Percentiles rank a stretch among this genome's conserved stretches.
Evolutionary conservation across 2,888 invertebrate genomes (phyloP).

Genomic region (Xestia ashworthii): DNA sequence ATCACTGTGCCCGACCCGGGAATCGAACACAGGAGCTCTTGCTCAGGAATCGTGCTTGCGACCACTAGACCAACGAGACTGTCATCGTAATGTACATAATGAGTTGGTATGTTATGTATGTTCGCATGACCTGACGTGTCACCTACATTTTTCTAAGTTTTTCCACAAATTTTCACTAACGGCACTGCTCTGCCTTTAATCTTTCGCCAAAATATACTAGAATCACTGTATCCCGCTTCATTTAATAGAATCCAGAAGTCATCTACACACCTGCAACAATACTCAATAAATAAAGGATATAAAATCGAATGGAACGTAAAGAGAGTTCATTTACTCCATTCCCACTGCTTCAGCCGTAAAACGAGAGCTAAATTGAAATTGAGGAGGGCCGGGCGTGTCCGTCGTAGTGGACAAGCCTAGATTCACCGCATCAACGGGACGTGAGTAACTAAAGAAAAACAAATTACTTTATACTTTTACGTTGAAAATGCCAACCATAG

Average conservation of each 20-base stretch:
- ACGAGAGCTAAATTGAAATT: slow-evolving; percentile 53
- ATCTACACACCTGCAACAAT: background rate
- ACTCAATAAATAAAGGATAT: slow-evolving; percentile 17
- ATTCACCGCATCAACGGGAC: background rate
- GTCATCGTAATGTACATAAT: background rate
- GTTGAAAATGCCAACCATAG: slow-evolving; percentile 2
- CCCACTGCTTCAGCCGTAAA: slow-evolving; percentile 35
- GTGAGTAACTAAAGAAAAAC: background rate
- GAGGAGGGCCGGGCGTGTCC: slow-evolving; percentile 24
- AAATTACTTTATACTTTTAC: background rate
- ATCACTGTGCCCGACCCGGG: background rate
- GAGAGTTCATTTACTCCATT: slow-evolving; percentile 41
- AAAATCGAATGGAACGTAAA: slow-evolving; percentile 42
- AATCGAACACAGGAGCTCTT: background rate
- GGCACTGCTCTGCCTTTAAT: background rate
- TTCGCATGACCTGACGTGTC: background rate
- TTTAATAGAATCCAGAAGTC: slow-evolving; percentile 1
- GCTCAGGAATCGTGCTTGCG: background rate
- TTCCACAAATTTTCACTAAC: background rate
- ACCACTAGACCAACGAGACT: background rate
- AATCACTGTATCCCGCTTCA: background rate
- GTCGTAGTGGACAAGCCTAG: background rate
- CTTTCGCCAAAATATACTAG: background rate
- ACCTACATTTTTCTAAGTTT: background rate
- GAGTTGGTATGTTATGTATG: background rate